A percentile compares a stretch with the other conserved stretches of the same genome.
These are phyloP conservation scores for Cladorhizidae sp. DNA, from an alignment of 37 sponge, comb jelly and placozoan species.

Conservation along the genomic window DNA sequence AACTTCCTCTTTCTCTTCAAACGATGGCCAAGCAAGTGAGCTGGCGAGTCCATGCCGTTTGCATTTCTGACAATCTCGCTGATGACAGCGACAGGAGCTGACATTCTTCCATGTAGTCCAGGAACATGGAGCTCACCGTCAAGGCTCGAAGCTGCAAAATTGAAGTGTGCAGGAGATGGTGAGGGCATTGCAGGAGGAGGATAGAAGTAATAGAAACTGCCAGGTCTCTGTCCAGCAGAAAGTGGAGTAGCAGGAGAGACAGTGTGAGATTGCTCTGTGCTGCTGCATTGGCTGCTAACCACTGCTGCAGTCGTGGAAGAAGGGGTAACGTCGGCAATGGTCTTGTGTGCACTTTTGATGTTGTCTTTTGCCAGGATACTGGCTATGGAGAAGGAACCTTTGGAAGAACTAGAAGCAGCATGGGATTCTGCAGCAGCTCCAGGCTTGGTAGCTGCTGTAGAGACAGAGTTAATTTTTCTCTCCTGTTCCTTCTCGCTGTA, in stretches of 20 bases:
- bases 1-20: conserved; percentile 80
- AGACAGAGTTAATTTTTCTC: not conserved
- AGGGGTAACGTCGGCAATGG: not conserved
- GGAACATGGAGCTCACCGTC: conserved; percentile 21
- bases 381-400: conserved; percentile 59
- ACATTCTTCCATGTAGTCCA: not conserved
- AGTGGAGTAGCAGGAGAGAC: conserved; percentile 40
- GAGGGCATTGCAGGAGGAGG: conserved; percentile 9
- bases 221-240: conserved; percentile 20
- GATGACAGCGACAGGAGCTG: conserved; percentile 55
- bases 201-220: conserved; percentile 35
- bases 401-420: not conserved
- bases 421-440: not conserved
- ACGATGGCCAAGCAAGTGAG: conserved; percentile 26
- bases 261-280: not conserved
- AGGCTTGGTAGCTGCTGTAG: not conserved
- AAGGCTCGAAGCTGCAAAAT: not conserved
- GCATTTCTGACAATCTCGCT: conserved; percentile 51
- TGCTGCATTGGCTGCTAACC: not conserved
- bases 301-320: not conserved
- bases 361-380: conserved; percentile 46
- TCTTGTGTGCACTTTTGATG: not conserved
- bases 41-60: conserved; percentile 1
- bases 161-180: conserved; percentile 4
- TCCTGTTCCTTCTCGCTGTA: too few relatives aligned